These are phyloP conservation scores for Turdus rufiventris DNA, from an alignment of 2,113 vertebrate genomes.

Conservation along the genomic window DNA sequence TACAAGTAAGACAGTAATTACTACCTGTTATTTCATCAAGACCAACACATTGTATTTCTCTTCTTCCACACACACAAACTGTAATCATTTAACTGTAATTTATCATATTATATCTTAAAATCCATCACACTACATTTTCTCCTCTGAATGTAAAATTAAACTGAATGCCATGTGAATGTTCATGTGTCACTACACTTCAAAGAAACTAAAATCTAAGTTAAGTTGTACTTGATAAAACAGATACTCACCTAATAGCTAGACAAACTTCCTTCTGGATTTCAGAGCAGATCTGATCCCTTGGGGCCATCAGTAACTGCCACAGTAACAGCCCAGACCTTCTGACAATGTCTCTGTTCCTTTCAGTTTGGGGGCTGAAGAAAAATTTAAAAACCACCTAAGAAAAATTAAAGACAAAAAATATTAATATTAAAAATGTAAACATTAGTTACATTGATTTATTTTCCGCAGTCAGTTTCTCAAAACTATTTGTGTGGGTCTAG, in stretches of 20 bases:
- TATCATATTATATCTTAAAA: background rate
- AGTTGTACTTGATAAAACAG: background rate
- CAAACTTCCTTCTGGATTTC: constrained; percentile 97
- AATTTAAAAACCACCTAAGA: constrained; percentile 94
- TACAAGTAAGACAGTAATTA: background rate
- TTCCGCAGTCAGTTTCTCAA: background rate
- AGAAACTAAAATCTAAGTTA: background rate
- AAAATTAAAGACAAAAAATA: constrained; percentile 7
- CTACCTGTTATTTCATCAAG: background rate
- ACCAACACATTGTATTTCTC: background rate
- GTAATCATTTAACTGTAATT: background rate
- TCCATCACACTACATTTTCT: background rate
- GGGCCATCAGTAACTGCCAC: constrained; percentile 97
- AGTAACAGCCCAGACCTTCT: constrained; percentile 88
- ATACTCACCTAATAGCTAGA: constrained; percentile 89
- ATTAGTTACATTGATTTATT: background rate
- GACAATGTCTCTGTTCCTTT: constrained; percentile 91
- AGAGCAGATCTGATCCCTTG: constrained; percentile 89
- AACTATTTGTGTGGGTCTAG: background rate
- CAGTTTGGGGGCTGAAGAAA: constrained; percentile 93
- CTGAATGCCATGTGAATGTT: background rate
- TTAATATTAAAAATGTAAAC: background rate
- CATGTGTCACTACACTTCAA: background rate
- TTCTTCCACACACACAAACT: background rate
- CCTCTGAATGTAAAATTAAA: background rate